phyloP scores from a whole-genome alignment of 2,113 vertebrate genomes.

The Alosa alosa region DNA sequence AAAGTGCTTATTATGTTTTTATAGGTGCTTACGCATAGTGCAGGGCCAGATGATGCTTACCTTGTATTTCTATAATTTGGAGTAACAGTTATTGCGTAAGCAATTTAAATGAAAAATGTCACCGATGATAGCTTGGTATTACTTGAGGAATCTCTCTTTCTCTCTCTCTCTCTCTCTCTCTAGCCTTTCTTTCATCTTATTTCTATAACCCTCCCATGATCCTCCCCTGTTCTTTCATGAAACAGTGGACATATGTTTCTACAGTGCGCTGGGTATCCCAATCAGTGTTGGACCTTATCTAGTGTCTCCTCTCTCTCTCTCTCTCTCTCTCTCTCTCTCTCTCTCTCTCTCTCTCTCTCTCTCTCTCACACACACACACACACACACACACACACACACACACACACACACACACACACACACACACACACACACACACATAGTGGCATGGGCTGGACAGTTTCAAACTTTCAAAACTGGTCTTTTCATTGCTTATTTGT shows the following conservation, averaged over 20 bases:
- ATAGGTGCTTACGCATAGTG: neutral
- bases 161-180: neutral
- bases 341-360: no score
- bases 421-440: neutral
- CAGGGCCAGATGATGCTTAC: slow-evolving; percentile 3
- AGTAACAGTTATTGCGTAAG: neutral
- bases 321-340: no score
- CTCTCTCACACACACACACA: slow-evolving; percentile 9
- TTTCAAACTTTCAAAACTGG: neutral
- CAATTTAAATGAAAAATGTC: neutral
- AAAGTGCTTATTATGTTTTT: neutral
- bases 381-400: neutral
- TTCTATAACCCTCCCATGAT: neutral
- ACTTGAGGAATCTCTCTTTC: neutral
- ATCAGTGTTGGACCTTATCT: neutral
- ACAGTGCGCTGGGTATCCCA: neutral
- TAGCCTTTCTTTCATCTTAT: neutral
- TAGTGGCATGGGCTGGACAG: slow-evolving; percentile 29
- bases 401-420: slow-evolving; percentile 3
- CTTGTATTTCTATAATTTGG: neutral
- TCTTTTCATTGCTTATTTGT: slow-evolving; percentile 13
- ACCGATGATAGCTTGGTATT: neutral
- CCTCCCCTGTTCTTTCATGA: no score
- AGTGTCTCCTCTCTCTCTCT: neutral
- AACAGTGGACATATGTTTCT: neutral